Conservation (phyloP, 2,113 vertebrate species). For the Misgurnus anguillicaudatus region DNA sequence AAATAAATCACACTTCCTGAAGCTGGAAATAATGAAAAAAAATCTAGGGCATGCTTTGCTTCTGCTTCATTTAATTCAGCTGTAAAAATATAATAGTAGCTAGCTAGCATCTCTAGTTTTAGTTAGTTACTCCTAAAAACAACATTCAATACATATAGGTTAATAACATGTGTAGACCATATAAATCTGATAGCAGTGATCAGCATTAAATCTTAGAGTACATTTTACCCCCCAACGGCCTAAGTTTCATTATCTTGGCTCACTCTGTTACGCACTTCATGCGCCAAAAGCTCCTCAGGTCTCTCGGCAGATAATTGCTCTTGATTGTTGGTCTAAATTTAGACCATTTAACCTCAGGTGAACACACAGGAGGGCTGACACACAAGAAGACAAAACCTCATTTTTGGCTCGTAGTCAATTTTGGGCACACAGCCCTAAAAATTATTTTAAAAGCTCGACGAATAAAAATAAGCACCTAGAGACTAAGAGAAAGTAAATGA, state of each 20-base stretch:
- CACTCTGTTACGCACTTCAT: constrained; percentile 44
- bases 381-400: constrained; percentile 65
- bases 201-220: neutral
- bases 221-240: constrained; percentile 20
- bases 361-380: constrained; percentile 71
- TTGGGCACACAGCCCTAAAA: constrained; percentile 50
- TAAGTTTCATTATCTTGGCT: constrained; percentile 49
- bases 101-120: too few relatives aligned
- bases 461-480: neutral
- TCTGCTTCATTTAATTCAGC: too few relatives aligned
- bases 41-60: too few relatives aligned
- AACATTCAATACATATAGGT: too few relatives aligned
- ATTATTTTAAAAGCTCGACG: neutral
- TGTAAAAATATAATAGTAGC: too few relatives aligned
- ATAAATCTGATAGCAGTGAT: neutral
- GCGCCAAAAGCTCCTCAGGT: constrained; percentile 46
- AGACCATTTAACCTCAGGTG: constrained; percentile 74
- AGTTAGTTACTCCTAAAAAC: too few relatives aligned
- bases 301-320: constrained; percentile 70
- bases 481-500: neutral
- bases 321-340: constrained; percentile 78
- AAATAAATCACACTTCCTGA: too few relatives aligned
- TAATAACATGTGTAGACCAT: too few relatives aligned
- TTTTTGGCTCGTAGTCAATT: constrained; percentile 56
- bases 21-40: too few relatives aligned